phyloP scores from a whole-genome alignment of 1,140 invertebrate genomes.

The Phenacoccus solenopsis region DNA sequence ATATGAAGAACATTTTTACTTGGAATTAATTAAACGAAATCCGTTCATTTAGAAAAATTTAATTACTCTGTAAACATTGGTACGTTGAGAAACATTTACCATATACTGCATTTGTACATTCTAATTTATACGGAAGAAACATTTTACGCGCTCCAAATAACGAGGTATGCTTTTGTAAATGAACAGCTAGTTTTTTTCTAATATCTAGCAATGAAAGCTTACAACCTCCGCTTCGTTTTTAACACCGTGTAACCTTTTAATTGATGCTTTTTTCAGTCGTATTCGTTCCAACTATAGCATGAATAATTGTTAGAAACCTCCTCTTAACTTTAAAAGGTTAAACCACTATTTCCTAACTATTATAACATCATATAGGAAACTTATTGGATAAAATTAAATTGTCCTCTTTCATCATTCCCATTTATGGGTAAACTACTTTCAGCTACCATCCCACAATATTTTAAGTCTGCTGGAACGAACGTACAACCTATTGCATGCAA shows the following conservation, averaged over 20 bases:
- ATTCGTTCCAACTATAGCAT: neutral
- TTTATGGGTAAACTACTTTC: neutral
- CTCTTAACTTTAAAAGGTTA: neutral
- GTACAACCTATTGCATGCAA: neutral
- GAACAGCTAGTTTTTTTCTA: no score
- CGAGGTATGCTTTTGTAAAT: neutral
- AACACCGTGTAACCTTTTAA: neutral
- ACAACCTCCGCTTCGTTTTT: neutral
- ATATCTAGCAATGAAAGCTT: neutral
- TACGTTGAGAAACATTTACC: neutral
- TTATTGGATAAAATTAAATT: neutral
- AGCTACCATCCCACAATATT: neutral
- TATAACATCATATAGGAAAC: neutral
- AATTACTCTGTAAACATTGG: no score
- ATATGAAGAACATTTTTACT: no score
- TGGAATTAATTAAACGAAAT: no score
- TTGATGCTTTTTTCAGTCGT: neutral
- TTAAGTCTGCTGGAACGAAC: neutral
- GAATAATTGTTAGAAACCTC: neutral
- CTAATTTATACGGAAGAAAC: neutral
- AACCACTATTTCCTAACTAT: neutral
- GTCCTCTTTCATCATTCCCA: neutral
- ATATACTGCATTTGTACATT: neutral
- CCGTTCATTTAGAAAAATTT: no score
- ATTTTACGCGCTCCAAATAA: neutral